Percentiles rank a stretch among this genome's conserved stretches.
phyloP scores from a whole-genome alignment of 1,140 invertebrate species.

The Drosophila tsacasi region DNA sequence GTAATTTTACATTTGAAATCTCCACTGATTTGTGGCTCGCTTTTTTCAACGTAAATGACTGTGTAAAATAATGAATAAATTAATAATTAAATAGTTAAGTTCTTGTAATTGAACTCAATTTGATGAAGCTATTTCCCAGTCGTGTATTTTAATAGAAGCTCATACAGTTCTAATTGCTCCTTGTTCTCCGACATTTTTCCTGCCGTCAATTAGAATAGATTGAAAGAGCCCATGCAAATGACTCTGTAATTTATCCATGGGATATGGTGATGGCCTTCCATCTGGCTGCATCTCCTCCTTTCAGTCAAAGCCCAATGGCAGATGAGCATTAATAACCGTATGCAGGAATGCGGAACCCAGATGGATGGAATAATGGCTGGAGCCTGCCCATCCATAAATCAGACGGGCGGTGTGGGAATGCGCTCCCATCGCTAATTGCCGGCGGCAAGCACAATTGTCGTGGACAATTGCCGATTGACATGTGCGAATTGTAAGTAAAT shows the following conservation, averaged over 20 bases:
- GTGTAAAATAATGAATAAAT: constrained; percentile 5
- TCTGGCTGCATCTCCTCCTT: constrained; percentile 3
- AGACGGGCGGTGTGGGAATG: constrained; percentile 26
- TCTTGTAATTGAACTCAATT: constrained; percentile 5
- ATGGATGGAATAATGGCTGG: constrained; percentile 9
- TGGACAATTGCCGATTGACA: constrained; percentile 70
- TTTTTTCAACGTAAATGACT: not conserved
- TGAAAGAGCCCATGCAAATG: constrained; percentile 45
- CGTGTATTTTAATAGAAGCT: not conserved
- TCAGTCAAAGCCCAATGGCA: constrained; percentile 64
- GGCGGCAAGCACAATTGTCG: constrained; percentile 27
- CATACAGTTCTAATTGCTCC: not conserved
- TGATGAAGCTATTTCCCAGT: constrained; percentile 1
- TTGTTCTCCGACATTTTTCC: not conserved
- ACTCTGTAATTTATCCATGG: constrained; percentile 23
- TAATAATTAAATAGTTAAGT: constrained; percentile 11
- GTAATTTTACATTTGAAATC: constrained; percentile 11
- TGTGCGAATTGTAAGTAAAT: constrained; percentile 78
- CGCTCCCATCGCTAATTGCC: constrained; percentile 32
- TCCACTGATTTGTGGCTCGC: constrained; percentile 1
- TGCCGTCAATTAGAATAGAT: constrained; percentile 37
- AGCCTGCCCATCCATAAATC: constrained; percentile 49
- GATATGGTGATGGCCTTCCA: constrained; percentile 13
- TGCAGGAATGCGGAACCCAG: constrained; percentile 66
- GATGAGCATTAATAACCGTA: constrained; percentile 58